A percentile compares a stretch with the other conserved stretches of the same genome.
These are phyloP conservation scores for Aplidium turbinatum DNA, from an alignment of 23 tunicate species.

Conservation along the genomic window DNA sequence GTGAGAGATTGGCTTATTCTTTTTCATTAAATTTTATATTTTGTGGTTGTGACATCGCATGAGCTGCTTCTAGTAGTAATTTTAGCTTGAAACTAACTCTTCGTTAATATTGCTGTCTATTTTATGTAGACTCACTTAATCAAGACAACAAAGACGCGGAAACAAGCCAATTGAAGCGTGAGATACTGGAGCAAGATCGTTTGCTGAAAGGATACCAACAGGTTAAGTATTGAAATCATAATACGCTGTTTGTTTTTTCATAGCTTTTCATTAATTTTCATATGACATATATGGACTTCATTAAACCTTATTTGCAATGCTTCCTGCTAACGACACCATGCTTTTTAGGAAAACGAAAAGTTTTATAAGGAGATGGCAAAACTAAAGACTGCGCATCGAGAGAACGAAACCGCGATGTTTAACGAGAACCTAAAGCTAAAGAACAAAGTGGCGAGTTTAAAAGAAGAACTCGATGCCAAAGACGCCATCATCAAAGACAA, in stretches of 20 bases:
- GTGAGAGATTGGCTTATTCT: background rate
- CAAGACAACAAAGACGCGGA: slow-evolving; percentile 26
- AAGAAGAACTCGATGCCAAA: slow-evolving; percentile 44
- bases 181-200: slow-evolving; percentile 39
- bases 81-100: no score
- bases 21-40: no score
- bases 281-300: background rate
- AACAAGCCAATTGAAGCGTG: slow-evolving; percentile 12
- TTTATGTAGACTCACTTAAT: slow-evolving; percentile 17
- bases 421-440: slow-evolving; percentile 60
- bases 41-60: background rate
- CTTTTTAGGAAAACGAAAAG: slow-evolving; percentile 63
- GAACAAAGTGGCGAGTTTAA: slow-evolving; percentile 53
- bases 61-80: background rate
- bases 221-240: slow-evolving; percentile 9
- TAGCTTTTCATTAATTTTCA: no score
- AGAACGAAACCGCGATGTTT: slow-evolving; percentile 72
- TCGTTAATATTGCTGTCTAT: no score
- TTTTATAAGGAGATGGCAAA: slow-evolving; percentile 52
- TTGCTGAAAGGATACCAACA: slow-evolving; percentile 47
- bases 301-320: background rate
- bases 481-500: slow-evolving; percentile 43
- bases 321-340: background rate
- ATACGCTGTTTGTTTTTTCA: no score
- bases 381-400: slow-evolving; percentile 42